Conservation (phyloP, 2,797 vertebrate species). For the Tokudaia muenninki region DNA sequence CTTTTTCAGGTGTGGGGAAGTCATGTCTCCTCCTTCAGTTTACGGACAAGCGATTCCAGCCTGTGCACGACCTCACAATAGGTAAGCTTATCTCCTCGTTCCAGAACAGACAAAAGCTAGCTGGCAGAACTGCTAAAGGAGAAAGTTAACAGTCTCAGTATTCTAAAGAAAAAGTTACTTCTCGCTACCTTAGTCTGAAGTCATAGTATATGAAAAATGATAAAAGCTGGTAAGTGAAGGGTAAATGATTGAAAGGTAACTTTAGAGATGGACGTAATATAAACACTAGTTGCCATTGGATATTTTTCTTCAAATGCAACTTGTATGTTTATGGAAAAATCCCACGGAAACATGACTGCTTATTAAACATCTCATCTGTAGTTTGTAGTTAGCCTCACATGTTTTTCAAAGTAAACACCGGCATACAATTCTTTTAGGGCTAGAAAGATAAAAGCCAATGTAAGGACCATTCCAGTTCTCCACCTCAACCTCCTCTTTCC, state of each 20-base stretch:
- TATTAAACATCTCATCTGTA: neutral
- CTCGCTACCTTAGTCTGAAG: neutral
- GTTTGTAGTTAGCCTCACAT: neutral
- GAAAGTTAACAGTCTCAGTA: conserved; percentile 14
- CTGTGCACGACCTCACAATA: conserved; percentile 87
- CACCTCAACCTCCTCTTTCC: neutral
- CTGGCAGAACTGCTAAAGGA: neutral
- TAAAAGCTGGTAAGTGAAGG: neutral
- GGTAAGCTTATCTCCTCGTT: conserved; percentile 76
- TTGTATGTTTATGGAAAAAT: conserved; percentile 35
- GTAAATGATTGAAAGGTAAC: conserved; percentile 28
- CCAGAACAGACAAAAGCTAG: neutral
- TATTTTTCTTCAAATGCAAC: neutral
- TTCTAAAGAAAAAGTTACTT: neutral
- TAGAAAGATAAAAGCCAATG: conserved; percentile 27
- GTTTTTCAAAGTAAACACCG: conserved; percentile 20
- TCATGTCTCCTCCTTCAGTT: conserved; percentile 88
- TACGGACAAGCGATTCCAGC: conserved; percentile 87
- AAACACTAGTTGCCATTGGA: neutral
- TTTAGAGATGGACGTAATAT: conserved; percentile 1
- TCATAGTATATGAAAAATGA: conserved; percentile 33
- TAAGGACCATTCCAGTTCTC: neutral
- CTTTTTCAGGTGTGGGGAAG: conserved; percentile 85
- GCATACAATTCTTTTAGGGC: neutral
- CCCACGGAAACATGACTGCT: neutral